Evolutionary conservation across 2,888 invertebrate genomes (phyloP).

Genomic region (Drosophila nr. perissopoda): DNA sequence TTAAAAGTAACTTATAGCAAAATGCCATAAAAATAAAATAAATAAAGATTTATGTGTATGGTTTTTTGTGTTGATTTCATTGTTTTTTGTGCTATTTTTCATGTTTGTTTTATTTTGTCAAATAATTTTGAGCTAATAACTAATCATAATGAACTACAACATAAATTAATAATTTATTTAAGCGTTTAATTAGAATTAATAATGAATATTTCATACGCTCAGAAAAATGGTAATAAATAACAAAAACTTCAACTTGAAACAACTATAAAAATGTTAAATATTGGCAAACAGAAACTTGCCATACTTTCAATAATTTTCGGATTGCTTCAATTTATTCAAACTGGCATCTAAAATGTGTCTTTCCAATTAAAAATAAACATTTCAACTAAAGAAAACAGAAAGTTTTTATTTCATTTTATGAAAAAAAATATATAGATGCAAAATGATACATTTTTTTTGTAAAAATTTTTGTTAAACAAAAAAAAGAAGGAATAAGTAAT

Average conservation of each 20-base stretch:
- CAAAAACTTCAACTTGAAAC: conserved; percentile 79
- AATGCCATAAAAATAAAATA: conserved; percentile 44
- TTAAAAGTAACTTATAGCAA: conserved; percentile 40
- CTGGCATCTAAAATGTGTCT: conserved; percentile 36
- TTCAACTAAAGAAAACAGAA: conserved; percentile 65
- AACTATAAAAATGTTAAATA: conserved; percentile 55
- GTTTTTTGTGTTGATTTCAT: conserved; percentile 66
- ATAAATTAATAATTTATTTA: conserved; percentile 83
- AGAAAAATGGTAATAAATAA: conserved; percentile 71
- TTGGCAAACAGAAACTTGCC: conserved; percentile 61
- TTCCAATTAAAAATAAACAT: conserved; percentile 31
- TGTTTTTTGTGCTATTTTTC: conserved; percentile 54
- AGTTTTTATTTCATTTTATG: conserved; percentile 80
- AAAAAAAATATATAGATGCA: conserved; percentile 53
- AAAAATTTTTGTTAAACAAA: conserved; percentile 74
- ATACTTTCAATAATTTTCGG: conserved; percentile 29
- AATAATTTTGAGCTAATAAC: conserved; percentile 76
- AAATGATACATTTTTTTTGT: conserved; percentile 38
- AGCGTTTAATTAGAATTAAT: conserved; percentile 76
- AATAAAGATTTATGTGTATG: conserved; percentile 63
- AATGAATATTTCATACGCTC: conserved; percentile 68
- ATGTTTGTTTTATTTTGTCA: conserved; percentile 70
- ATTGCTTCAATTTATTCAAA: conserved; percentile 43
- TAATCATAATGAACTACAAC: conserved; percentile 83
- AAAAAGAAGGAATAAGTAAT: conserved; percentile 54